Conservation (phyloP, 2,113 vertebrate genomes). For the Phaethon lepturus region DNA sequence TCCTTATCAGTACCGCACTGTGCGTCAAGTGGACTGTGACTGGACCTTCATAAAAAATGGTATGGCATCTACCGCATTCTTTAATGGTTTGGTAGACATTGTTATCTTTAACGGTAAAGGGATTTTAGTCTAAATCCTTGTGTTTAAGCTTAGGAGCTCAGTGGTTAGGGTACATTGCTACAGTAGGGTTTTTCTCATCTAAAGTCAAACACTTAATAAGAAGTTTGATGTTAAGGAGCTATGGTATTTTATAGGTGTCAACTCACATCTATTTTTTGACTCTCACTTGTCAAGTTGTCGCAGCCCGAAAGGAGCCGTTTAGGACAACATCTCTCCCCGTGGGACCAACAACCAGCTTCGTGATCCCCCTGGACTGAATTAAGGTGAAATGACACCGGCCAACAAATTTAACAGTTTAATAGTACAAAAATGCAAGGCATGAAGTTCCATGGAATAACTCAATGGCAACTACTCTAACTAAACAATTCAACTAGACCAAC, state of each 20-base stretch:
- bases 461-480: too few relatives aligned
- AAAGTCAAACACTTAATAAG: not conserved
- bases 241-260: not conserved
- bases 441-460: too few relatives aligned
- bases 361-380: too few relatives aligned
- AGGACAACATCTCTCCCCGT: too few relatives aligned
- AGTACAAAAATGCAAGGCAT: too few relatives aligned
- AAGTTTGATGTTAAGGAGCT: not conserved
- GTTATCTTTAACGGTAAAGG: not conserved
- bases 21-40: not conserved
- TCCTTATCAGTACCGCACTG: not conserved
- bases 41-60: not conserved
- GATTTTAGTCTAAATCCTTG: not conserved
- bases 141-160: not conserved
- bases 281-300: not conserved
- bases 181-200: not conserved
- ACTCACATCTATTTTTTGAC: not conserved
- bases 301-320: too few relatives aligned
- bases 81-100: not conserved
- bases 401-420: too few relatives aligned
- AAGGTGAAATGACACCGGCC: too few relatives aligned
- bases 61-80: not conserved
- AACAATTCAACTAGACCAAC: too few relatives aligned
- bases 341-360: too few relatives aligned
- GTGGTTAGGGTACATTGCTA: not conserved